Conservation (phyloP, 2,888 invertebrate species). For the Vesta saturnalis region DNA sequence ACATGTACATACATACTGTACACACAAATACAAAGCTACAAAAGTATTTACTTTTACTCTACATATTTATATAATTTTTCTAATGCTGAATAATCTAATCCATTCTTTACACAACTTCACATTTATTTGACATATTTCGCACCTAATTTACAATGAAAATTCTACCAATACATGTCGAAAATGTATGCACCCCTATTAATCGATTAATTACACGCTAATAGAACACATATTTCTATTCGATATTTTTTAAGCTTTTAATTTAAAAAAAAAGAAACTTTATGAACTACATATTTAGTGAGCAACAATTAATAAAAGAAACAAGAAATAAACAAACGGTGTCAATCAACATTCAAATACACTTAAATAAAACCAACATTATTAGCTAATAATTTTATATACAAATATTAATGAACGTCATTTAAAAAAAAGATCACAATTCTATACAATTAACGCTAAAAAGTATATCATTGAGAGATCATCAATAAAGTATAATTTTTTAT, state of each 20-base stretch:
- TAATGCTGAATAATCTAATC: background rate
- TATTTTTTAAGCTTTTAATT: background rate
- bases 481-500: conserved; percentile 4
- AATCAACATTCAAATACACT: background rate
- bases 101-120: background rate
- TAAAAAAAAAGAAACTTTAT: background rate
- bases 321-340: background rate
- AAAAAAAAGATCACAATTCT: conserved; percentile 11
- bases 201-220: background rate
- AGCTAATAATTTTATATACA: background rate
- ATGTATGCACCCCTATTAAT: conserved; percentile 3
- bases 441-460: background rate
- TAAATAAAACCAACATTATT: conserved; percentile 1
- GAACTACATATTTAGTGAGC: background rate
- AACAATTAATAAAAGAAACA: conserved; percentile 8
- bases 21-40: conserved; percentile 53
- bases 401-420: background rate
- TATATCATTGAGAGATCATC: conserved; percentile 1
- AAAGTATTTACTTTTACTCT: background rate
- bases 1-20: conserved; percentile 57
- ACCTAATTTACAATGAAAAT: background rate
- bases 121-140: background rate
- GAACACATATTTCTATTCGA: background rate
- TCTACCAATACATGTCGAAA: background rate
- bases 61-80: background rate